A percentile compares a stretch with the other conserved stretches of the same genome.
phyloP scores from a whole-genome alignment of 2,888 invertebrate species.

The Luperina testacea region DNA sequence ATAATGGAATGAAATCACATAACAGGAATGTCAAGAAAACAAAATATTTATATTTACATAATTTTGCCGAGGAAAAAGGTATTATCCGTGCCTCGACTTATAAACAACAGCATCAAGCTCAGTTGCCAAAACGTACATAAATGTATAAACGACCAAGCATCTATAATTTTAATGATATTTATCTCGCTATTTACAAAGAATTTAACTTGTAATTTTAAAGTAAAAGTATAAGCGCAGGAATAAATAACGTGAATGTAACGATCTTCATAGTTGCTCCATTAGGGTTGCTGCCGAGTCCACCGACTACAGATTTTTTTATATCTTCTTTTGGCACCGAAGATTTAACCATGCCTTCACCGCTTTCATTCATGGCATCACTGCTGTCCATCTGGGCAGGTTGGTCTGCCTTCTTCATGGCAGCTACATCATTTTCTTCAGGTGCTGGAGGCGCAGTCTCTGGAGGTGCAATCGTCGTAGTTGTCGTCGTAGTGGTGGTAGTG shows the following conservation, averaged over 20 bases:
- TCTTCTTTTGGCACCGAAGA: constrained; percentile 79
- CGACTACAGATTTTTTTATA: constrained; percentile 81
- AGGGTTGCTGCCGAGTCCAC: constrained; percentile 82
- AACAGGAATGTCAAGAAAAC: constrained; percentile 87
- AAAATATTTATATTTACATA: constrained; percentile 82
- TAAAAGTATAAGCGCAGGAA: constrained; percentile 80
- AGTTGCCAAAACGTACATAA: constrained; percentile 76
- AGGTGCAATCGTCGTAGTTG: constrained; percentile 88
- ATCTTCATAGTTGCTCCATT: constrained; percentile 73
- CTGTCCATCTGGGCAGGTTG: constrained; percentile 76
- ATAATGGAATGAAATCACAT: constrained; percentile 86
- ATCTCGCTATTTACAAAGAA: constrained; percentile 82
- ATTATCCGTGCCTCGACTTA: constrained; percentile 67
- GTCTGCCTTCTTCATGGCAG: constrained; percentile 78
- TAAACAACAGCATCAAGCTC: constrained; percentile 84
- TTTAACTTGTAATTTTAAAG: constrained; percentile 75
- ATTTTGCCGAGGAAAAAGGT: constrained; percentile 69
- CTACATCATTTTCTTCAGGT: constrained; percentile 84
- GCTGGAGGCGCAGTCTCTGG: constrained; percentile 88
- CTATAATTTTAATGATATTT: constrained; percentile 79
- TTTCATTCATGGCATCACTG: constrained; percentile 79
- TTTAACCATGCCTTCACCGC: constrained; percentile 78
- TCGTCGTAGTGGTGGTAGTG: constrained; percentile 91
- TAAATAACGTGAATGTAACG: constrained; percentile 74
- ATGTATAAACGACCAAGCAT: constrained; percentile 80